Percentiles rank a stretch among this genome's conserved stretches.
phyloP scores from a whole-genome alignment of 2,888 invertebrate species.

The Hirudinaria manillensis region DNA sequence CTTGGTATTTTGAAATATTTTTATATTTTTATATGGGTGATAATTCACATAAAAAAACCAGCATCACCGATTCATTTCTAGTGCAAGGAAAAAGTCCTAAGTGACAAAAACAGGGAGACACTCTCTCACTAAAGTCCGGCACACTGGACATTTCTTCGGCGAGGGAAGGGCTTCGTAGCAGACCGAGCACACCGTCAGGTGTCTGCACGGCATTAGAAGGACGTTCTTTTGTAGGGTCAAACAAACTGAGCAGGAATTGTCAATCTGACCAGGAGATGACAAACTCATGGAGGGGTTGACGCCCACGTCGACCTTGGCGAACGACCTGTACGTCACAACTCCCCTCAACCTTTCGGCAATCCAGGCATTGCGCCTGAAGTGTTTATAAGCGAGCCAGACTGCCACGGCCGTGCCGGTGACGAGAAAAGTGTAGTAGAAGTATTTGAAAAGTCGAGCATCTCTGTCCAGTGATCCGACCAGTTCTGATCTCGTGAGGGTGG shows the following conservation, averaged over 20 bases:
- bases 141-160: slow-evolving; percentile 69
- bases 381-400: slow-evolving; percentile 60
- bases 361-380: slow-evolving; percentile 32
- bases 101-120: slow-evolving; percentile 72
- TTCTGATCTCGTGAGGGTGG: slow-evolving; percentile 70
- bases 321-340: not conserved
- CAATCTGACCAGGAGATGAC: slow-evolving; percentile 46
- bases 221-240: slow-evolving; percentile 77
- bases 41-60: too few species aligned
- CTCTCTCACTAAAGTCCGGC: slow-evolving; percentile 66
- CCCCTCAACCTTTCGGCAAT: slow-evolving; percentile 23
- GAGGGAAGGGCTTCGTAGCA: slow-evolving; percentile 67
- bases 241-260: slow-evolving; percentile 76
- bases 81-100: slow-evolving; percentile 45
- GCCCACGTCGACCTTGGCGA: not conserved
- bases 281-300: slow-evolving; percentile 15
- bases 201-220: slow-evolving; percentile 79
- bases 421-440: slow-evolving; percentile 60
- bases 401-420: slow-evolving; percentile 59
- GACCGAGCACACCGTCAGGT: slow-evolving; percentile 81
- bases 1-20: too few species aligned
- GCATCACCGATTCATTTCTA: too few species aligned
- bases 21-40: too few species aligned
- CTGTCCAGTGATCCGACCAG: slow-evolving; percentile 69
- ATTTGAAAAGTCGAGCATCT: slow-evolving; percentile 60